Base-by-base conservation (phyloP, 2,113 vertebrate species). In the Peucedramus taeniatus region DNA sequence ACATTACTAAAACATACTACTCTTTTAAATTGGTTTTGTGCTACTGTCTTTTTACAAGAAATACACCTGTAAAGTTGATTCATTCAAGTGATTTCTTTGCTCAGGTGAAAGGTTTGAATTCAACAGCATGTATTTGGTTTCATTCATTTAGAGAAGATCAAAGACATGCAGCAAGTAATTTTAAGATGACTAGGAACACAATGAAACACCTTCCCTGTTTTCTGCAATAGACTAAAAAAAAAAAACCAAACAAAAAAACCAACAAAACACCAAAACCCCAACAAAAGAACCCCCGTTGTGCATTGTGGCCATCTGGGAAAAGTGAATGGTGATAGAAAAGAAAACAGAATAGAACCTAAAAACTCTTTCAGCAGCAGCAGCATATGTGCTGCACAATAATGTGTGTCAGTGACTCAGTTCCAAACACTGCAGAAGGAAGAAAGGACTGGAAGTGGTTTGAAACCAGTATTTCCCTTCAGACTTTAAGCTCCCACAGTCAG, bases 261-360 rank as follows among this genome's bases (percentile, higher is more conserved):
- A n/a, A 3, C 47, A 47, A 47, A 49, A 49, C 24, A 0, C 8
- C 18, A 7, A 15, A 23, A 17, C 2, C 2, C 5, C 11, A 18
- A 11, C 15, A 42, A 57, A 83, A 76, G 5, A 63, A 37, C 2
- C 3, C 13, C 22, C 4, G 4, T 12, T 75, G 17, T 49, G 35
- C 4, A 4, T 12, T 75, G 17, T 49, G 35, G 27, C 15, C 13
- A 59, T 47, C 27, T 66, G 31, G 22, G 28, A 56, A 87, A 91
- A 71, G 13, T 24, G 37, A 89, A 83, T 9, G 7, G 4, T 1
- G 6, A 47, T 28, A 69, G 61, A 78, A 71, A 50, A 68, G 47
- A n/a, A 71, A 89, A 20, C 6, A 54, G 31, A 60, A 68, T 49
- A 7, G 61, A 87, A 85, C 11, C 11, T 68, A 72, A 49, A 83